These are phyloP conservation scores for Brachystomella parvula DNA, from an alignment of 1,140 invertebrate species.

Conservation along the genomic window DNA sequence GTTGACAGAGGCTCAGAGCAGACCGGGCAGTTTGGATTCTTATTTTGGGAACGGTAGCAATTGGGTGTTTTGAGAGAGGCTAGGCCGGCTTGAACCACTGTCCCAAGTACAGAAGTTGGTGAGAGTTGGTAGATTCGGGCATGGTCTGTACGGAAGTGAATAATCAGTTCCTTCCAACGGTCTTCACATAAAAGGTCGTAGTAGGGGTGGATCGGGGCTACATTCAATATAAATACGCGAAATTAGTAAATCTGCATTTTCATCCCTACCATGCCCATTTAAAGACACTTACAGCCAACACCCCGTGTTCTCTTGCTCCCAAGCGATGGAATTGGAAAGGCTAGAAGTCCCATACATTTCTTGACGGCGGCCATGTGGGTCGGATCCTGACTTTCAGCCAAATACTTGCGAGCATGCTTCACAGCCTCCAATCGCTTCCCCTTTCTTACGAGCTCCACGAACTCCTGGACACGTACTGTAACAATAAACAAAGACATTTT, in stretches of 20 bases:
- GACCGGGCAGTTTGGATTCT: conserved; percentile 85
- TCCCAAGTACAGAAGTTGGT: conserved; percentile 81
- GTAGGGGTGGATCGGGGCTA: conserved; percentile 51
- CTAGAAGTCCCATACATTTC: conserved; percentile 88
- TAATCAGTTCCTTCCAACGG: conserved; percentile 74
- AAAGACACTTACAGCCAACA: background rate
- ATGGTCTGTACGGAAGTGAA: conserved; percentile 88
- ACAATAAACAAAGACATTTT: no score
- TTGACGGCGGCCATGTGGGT: conserved; percentile 81
- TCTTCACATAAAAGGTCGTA: conserved; percentile 58
- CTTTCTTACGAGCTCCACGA: conserved; percentile 83
- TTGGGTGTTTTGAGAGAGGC: conserved; percentile 89
- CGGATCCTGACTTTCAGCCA: conserved; percentile 68
- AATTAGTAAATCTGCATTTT: no score
- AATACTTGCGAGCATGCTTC: conserved; percentile 84
- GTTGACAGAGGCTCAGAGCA: conserved; percentile 80
- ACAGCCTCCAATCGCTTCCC: conserved; percentile 84
- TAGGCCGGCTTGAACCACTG: conserved; percentile 81
- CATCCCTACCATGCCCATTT: background rate
- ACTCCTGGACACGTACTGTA: conserved; percentile 86
- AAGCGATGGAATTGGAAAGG: conserved; percentile 69
- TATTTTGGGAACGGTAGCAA: conserved; percentile 42
- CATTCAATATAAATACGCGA: background rate
- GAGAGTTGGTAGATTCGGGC: conserved; percentile 88
- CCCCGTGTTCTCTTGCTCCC: background rate